Evolutionary conservation across 2,797 vertebrate genomes (phyloP).

Genomic region (Lepus oiostolus): DNA sequence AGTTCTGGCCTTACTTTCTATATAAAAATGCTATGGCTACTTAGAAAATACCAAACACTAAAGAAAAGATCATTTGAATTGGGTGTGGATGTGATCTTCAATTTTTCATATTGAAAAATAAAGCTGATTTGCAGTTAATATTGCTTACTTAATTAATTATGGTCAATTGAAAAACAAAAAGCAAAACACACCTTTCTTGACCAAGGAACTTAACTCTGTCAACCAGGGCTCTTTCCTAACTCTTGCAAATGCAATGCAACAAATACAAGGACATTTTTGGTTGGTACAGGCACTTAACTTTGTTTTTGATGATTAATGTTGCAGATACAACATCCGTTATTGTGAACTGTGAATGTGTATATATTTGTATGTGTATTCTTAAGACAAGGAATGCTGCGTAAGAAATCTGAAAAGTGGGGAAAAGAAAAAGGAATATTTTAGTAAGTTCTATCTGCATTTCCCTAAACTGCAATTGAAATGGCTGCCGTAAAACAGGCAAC

Average conservation of each 20-base stretch:
- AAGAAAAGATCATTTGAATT: constrained; percentile 71
- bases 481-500: not conserved
- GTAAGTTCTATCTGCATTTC: not conserved
- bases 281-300: constrained; percentile 61
- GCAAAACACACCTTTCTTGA: constrained; percentile 72
- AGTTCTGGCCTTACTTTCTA: constrained; percentile 74
- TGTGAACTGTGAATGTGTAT: not conserved
- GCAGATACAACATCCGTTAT: not conserved
- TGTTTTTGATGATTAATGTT: constrained; percentile 45
- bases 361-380: not conserved
- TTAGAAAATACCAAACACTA: constrained; percentile 76
- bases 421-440: not conserved
- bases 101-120: constrained; percentile 64
- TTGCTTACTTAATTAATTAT: constrained; percentile 48
- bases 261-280: constrained; percentile 29
- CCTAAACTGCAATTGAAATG: not conserved
- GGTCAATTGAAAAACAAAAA: constrained; percentile 57
- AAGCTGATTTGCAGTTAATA: constrained; percentile 51
- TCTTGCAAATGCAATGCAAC: constrained; percentile 58
- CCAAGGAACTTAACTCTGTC: constrained; percentile 89
- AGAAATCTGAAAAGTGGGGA: constrained; percentile 8
- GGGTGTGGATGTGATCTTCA: constrained; percentile 73
- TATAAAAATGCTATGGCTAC: constrained; percentile 86
- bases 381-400: not conserved
- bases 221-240: constrained; percentile 86